Conservation (phyloP, 2,797 vertebrate genomes). For the Poecilia gillii region DNA sequence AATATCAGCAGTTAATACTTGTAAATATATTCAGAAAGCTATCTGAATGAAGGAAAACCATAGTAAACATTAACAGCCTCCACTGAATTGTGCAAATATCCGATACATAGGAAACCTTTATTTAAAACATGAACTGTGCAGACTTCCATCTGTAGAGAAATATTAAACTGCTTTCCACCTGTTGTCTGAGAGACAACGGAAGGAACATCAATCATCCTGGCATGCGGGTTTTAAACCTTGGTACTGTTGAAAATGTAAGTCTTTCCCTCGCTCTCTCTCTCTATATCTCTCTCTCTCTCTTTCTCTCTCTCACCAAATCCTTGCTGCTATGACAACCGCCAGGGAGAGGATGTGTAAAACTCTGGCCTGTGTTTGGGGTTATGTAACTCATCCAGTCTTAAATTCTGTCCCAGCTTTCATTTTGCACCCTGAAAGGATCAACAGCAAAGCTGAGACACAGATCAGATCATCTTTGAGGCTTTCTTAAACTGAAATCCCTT, state of each 20-base stretch:
- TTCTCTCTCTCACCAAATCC: constrained; percentile 33
- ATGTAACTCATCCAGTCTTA: constrained; percentile 43
- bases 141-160: constrained; percentile 31
- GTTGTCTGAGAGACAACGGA: constrained; percentile 40
- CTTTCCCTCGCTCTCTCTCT: background rate
- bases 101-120: constrained; percentile 45
- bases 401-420: constrained; percentile 42
- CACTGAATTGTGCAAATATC: constrained; percentile 40
- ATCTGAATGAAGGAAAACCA: constrained; percentile 9
- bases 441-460: constrained; percentile 34
- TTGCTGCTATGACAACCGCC: constrained; percentile 69
- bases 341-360: constrained; percentile 51
- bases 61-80: constrained; percentile 31
- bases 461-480: constrained; percentile 42
- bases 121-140: constrained; percentile 29
- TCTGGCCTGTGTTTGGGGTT: constrained; percentile 39
- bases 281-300: background rate
- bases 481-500: constrained; percentile 20
- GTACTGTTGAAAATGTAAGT: constrained; percentile 47
- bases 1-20: background rate
- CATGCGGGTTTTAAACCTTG: constrained; percentile 12
- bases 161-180: constrained; percentile 46
- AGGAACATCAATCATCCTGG: constrained; percentile 49
- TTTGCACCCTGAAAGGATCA: constrained; percentile 37
- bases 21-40: constrained; percentile 2